Conservation (phyloP, 2,888 invertebrate genomes). For the Apotomis betuletana region DNA sequence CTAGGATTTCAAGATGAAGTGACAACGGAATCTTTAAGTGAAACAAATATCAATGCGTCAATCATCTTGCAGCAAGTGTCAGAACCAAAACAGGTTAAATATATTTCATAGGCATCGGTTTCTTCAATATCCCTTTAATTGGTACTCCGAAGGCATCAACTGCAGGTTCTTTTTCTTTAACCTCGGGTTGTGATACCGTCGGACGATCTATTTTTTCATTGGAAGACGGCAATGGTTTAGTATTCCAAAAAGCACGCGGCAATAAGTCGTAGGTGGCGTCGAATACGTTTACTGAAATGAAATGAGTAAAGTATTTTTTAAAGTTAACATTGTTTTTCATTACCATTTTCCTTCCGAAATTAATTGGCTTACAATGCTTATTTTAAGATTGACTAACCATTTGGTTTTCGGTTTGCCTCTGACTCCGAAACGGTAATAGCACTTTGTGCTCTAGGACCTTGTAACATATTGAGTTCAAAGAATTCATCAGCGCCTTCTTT, state of each 20-base stretch:
- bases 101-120: slow-evolving; percentile 79
- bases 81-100: slow-evolving; percentile 51
- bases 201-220: slow-evolving; percentile 55
- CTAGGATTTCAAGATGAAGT: no score
- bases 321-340: slow-evolving; percentile 16
- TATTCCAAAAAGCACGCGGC: slow-evolving; percentile 65
- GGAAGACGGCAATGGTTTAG: slow-evolving; percentile 51
- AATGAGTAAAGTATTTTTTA: slow-evolving; percentile 19
- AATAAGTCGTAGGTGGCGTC: slow-evolving; percentile 71
- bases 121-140: slow-evolving; percentile 76
- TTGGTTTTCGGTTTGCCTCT: slow-evolving; percentile 1
- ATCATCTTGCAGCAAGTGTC: no score
- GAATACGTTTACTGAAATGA: slow-evolving; percentile 64
- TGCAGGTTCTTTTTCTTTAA: slow-evolving; percentile 59
- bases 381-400: not conserved
- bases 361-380: not conserved
- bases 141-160: slow-evolving; percentile 51
- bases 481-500: slow-evolving; percentile 69
- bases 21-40: no score
- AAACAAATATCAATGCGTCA: no score
- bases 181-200: slow-evolving; percentile 60
- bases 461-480: slow-evolving; percentile 72
- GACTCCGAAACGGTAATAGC: slow-evolving; percentile 62
- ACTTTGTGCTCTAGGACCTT: slow-evolving; percentile 65
- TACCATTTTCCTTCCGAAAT: no score